A percentile compares a stretch with the other conserved stretches of the same genome.
These are phyloP conservation scores for Acrocephalus kingi DNA, from an alignment of 2,113 vertebrate genomes.

Conservation along the genomic window DNA sequence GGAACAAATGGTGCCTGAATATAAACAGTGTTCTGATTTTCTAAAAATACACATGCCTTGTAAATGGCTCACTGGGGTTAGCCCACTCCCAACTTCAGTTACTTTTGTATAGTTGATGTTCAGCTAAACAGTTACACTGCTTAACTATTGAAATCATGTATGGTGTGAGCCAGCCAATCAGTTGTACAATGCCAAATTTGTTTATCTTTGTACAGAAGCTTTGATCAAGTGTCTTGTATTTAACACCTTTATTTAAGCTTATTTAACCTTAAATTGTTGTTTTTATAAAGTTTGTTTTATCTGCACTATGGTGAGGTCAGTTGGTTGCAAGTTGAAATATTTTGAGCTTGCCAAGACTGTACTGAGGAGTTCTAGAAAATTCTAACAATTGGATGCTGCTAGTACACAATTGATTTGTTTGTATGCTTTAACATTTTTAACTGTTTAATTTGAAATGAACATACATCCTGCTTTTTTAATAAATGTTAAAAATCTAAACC, in stretches of 20 bases:
- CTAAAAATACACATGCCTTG: slow-evolving; percentile 83
- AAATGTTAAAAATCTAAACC: slow-evolving; percentile 82
- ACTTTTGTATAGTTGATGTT: slow-evolving; percentile 75
- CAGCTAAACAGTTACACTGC: slow-evolving; percentile 71
- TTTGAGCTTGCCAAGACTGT: slow-evolving; percentile 79
- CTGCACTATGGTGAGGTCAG: slow-evolving; percentile 82
- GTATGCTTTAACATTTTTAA: slow-evolving; percentile 92
- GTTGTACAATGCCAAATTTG: slow-evolving; percentile 87
- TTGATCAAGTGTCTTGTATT: slow-evolving; percentile 94
- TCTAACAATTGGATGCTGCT: slow-evolving; percentile 95
- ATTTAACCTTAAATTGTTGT: slow-evolving; percentile 94
- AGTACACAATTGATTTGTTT: slow-evolving; percentile 87
- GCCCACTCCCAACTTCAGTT: slow-evolving; percentile 56
- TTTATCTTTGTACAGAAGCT: slow-evolving; percentile 93
- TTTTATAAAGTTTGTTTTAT: slow-evolving; percentile 87
- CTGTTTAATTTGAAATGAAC: slow-evolving; percentile 87
- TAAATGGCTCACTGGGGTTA: slow-evolving; percentile 82
- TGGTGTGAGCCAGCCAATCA: slow-evolving; percentile 76
- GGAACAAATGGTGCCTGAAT: slow-evolving; percentile 90
- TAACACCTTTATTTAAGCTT: slow-evolving; percentile 98
- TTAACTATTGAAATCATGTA: slow-evolving; percentile 49
- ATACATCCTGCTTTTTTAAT: slow-evolving; percentile 89
- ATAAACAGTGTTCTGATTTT: slow-evolving; percentile 85
- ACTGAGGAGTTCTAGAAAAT: slow-evolving; percentile 78
- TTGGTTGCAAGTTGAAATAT: slow-evolving; percentile 82